phyloP scores from a whole-genome alignment of 1,140 invertebrate genomes.

The Temnothorax curvispinosus region DNA sequence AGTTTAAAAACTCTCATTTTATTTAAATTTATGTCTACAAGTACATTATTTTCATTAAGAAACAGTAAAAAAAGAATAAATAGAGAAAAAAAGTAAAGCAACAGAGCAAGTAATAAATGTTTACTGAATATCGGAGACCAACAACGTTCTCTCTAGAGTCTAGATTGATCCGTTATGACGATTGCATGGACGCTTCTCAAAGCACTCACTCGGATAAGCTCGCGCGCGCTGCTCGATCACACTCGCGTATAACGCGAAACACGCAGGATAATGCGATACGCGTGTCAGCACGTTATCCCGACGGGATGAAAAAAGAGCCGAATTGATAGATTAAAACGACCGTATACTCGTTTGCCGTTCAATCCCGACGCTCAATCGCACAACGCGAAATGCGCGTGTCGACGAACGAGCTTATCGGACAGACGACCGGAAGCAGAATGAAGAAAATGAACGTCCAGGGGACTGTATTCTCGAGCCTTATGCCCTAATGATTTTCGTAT shows the following conservation, averaged over 20 bases:
- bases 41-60: not conserved
- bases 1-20: not conserved
- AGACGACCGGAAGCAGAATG: not conserved
- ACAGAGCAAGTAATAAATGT: not conserved
- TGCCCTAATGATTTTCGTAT: too few species aligned
- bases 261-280: conserved; percentile 7
- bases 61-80: not conserved
- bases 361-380: not conserved
- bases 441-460: not conserved
- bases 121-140: not conserved
- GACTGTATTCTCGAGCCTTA: too few species aligned
- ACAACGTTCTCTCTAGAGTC: not conserved
- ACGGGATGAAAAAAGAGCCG: not conserved
- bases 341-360: not conserved
- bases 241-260: conserved; percentile 2
- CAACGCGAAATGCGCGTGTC: not conserved
- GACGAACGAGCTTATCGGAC: not conserved
- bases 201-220: not conserved
- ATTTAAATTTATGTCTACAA: not conserved
- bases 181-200: not conserved
- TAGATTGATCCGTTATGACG: not conserved
- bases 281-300: not conserved
- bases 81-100: not conserved
- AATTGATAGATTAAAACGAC: conserved; percentile 28
- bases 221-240: not conserved